phyloP scores from a whole-genome alignment of 2,888 invertebrate genomes.

The Carterocephalus palaemon region DNA sequence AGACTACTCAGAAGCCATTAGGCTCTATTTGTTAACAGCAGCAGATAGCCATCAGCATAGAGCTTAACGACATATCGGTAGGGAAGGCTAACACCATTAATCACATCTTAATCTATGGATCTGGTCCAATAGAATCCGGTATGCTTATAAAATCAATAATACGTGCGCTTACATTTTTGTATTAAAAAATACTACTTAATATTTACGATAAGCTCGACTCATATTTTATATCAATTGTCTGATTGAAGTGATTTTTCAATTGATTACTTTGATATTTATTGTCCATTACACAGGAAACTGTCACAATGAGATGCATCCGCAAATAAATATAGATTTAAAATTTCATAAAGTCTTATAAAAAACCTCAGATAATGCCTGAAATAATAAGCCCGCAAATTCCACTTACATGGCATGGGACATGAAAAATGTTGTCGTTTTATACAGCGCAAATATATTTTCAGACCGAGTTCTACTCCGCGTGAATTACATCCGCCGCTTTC shows the following conservation, averaged over 20 bases:
- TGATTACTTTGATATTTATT: no score
- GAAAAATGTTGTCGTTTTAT: conserved; percentile 15
- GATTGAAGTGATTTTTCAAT: no score
- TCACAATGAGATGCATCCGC: neutral
- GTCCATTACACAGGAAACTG: no score
- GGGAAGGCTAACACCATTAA: conserved; percentile 21
- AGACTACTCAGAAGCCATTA: conserved; percentile 14
- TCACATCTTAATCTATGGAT: conserved; percentile 19
- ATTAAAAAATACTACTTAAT: neutral
- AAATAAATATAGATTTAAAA: no score
- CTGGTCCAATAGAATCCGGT: conserved; percentile 9
- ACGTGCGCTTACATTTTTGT: neutral
- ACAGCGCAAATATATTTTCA: conserved; percentile 4
- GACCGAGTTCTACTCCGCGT: conserved; percentile 1
- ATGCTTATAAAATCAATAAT: conserved; percentile 6
- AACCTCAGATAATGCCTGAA: conserved; percentile 1
- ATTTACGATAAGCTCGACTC: no score
- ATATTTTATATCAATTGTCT: no score
- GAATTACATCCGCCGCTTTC: conserved; percentile 2
- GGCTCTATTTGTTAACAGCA: conserved; percentile 8
- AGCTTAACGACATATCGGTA: conserved; percentile 13
- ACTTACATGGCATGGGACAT: conserved; percentile 2
- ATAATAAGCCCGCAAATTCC: conserved; percentile 4
- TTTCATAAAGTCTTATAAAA: no score
- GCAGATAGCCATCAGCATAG: conserved; percentile 18